Base-by-base conservation (phyloP, 2,797 vertebrate species). In the Spinus pinus region DNA sequence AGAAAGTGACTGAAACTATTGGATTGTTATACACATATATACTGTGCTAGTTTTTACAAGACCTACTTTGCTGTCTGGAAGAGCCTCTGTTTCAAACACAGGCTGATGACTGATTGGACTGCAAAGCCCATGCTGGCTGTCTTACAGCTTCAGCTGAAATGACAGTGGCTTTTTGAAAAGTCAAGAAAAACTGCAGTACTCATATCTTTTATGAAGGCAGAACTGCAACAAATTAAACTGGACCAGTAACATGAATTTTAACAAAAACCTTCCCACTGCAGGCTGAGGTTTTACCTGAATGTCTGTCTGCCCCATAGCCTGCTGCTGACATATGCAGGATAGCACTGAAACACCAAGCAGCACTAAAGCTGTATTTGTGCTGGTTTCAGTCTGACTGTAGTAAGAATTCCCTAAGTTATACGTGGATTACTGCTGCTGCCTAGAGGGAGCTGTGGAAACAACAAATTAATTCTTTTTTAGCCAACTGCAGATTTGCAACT, bases 381-480 rank as follows among this genome's bases (percentile, higher is more conserved):
- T 75, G 54, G 19, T 31, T 83, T 85, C 56, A 35, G 31, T 14
- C 31, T 31, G 37, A 69, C 44, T 28, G 39, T 3, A 51, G 18
- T 7, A 84, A 70, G 35, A 80, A 90, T 35, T 84, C 41, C 41
- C 8, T 27, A 47, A 53, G 27, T 28, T 44, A 7, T 53, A 42
- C 0, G 8, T 80, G 74, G 75, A 33, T 58, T 85, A 53, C 69
- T 95, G 71, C 94, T 96, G 94, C 95, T 95, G 60, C 88, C 92
- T 95, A 95, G 86, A 94, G 95, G 95, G 21, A 88, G 65, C 33
- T 47, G 27, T 30, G 56, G 74, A 78, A 95, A 96, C 39, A 82
- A 67, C 88, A 50, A 28, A 64, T n/a, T 3, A 11, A 8, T 37
- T 88, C 11, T 31, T 25, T 64, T 70, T 27, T 10, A 80, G 31